Conservation (phyloP, 2,797 vertebrate genomes). For the Tokudaia tokunoshimensis region DNA sequence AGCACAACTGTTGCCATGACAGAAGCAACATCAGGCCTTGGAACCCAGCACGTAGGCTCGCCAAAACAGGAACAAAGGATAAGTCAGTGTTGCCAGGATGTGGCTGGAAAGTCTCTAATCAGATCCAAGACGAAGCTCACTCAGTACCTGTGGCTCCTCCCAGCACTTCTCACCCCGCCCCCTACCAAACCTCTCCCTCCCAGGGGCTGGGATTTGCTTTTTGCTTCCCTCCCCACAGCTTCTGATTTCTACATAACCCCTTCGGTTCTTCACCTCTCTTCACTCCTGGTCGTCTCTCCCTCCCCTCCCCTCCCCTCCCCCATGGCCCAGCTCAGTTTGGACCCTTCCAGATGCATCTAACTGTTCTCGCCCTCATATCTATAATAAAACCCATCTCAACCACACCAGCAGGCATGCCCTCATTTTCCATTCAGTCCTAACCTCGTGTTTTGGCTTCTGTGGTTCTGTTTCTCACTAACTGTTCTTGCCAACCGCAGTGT, state of each 20-base stretch:
- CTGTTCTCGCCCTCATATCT: neutral
- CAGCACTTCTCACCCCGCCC: neutral
- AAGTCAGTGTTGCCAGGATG: neutral
- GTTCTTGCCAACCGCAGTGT: neutral
- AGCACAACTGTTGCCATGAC: neutral
- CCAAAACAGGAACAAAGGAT: neutral
- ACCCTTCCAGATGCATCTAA: neutral
- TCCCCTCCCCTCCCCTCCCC: neutral
- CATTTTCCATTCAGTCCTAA: neutral
- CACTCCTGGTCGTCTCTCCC: neutral
- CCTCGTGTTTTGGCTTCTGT: neutral
- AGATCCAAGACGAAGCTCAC: neutral
- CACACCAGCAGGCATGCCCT: too few species aligned
- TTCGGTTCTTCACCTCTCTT: neutral
- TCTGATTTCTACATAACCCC: neutral
- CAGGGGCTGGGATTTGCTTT: neutral
- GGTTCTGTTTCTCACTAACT: neutral
- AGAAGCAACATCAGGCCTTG: neutral
- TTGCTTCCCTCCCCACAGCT: too few species aligned
- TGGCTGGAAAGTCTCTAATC: neutral
- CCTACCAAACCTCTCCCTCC: neutral
- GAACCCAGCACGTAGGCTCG: neutral
- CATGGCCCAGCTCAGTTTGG: neutral
- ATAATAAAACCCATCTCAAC: neutral
- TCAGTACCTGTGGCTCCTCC: neutral